Conservation (phyloP, 1,140 invertebrate genomes). For the Battus philenor region DNA sequence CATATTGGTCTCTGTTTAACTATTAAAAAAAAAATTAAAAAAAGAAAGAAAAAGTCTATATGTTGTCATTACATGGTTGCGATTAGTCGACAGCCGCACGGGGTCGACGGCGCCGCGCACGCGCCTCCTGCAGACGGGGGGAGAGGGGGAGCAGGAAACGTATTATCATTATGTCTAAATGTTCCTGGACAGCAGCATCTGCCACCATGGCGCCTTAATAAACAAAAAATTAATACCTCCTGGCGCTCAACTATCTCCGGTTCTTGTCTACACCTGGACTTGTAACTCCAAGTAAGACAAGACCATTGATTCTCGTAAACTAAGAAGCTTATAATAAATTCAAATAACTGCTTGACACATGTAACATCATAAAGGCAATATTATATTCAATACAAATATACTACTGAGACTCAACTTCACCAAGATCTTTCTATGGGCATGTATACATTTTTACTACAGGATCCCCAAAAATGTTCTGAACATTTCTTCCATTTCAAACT, state of each 20-base stretch:
- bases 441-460: too few relatives aligned
- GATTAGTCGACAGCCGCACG: conserved; percentile 46
- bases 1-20: conserved; percentile 55
- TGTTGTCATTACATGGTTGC: conserved; percentile 65
- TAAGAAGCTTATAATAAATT: conserved; percentile 20
- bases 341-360: conserved; percentile 22
- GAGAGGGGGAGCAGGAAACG: conserved; percentile 34
- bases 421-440: too few relatives aligned
- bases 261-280: neutral
- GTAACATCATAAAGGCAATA: conserved; percentile 23
- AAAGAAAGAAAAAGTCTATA: conserved; percentile 64
- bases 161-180: conserved; percentile 42
- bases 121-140: conserved; percentile 50
- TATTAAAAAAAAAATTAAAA: conserved; percentile 61
- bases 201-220: conserved; percentile 3
- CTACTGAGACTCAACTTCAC: too few relatives aligned
- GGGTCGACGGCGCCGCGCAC: conserved; percentile 28
- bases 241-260: neutral
- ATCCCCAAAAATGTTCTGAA: too few relatives aligned
- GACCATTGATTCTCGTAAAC: conserved; percentile 10
- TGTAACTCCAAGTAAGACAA: conserved; percentile 1
- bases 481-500: too few relatives aligned
- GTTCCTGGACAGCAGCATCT: conserved; percentile 8
- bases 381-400: neutral
- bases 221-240: neutral